Evolutionary conservation across 2,113 vertebrate species (phyloP), one percentile per base, ranked within the genome.

Genomic region (Tragelaphus buxtoni): DNA sequence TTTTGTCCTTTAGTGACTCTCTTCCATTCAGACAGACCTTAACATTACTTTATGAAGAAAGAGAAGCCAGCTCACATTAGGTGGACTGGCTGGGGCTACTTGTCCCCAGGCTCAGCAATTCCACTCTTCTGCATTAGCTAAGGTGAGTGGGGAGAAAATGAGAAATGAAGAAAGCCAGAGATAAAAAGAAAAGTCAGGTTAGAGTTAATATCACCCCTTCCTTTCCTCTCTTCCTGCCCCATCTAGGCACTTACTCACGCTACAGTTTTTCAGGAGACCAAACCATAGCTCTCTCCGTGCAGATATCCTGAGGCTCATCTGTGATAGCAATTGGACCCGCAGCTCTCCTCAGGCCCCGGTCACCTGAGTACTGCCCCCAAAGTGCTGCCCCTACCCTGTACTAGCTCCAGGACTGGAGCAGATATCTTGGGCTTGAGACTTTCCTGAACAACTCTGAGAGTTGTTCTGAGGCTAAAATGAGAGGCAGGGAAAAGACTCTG

Each of bases 231-330:
- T 76, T 58, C 60, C 32, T 32, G 45, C 22, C 47, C 24, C 9
- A 53, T 87, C 81, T 4, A 69, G 47, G 17, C 26, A 72, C 85
- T 47, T 4, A 13, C 39, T 35, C 56, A 83, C 13, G 26, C 45
- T 61, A 0, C 2, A 9, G 14, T 56, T 49, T 74, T 88, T 61
- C 86, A 72, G 82, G 84, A 93, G 63, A 28, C 5, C 20, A 82
- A 61, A 63, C 11, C 61, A n/a, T 3, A 39, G 24, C 12, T 58
- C 5, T 9, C 5, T 74, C 2, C 0, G 35, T n/a, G 30, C 61
- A 58, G 35, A 26, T 24, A 47, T 45, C 72, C 56, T 88, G 24
- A n/a, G 7, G 10, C 42, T 61, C 49, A 28, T 22, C 47, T 55
- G 72, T 53, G 61, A 47, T 9, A 9, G 20, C 39, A 35, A 0